Percentiles rank a stretch among this genome's conserved stretches.
Conservation (phyloP, 2,888 invertebrate genomes). For the Phorcus lineatus region DNA sequence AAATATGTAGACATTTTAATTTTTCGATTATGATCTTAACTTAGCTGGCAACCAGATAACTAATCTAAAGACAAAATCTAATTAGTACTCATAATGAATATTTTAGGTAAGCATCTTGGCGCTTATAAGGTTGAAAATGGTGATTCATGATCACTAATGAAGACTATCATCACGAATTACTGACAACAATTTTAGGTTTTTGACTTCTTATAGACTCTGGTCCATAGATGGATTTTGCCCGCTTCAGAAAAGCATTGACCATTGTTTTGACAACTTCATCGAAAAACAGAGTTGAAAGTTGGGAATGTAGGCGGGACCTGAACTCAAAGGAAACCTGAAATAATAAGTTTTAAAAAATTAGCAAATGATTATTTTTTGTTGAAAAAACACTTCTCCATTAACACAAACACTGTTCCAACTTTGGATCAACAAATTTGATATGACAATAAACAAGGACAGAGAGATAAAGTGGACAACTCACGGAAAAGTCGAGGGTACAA, state of each 20-base stretch:
- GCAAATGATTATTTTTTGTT: too few species aligned
- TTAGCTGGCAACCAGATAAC: too few species aligned
- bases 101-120: too few species aligned
- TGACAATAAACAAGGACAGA: too few species aligned
- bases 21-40: too few species aligned
- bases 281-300: slow-evolving; percentile 93
- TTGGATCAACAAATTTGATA: too few species aligned
- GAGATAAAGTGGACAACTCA: slow-evolving; percentile 57
- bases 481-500: slow-evolving; percentile 92
- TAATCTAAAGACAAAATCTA: too few species aligned
- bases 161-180: slow-evolving; percentile 53
- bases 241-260: slow-evolving; percentile 93
- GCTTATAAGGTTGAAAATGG: too few species aligned
- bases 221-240: slow-evolving; percentile 88
- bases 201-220: slow-evolving; percentile 70
- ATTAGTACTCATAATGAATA: too few species aligned
- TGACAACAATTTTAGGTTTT: slow-evolving; percentile 56
- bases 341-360: slow-evolving; percentile 1
- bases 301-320: slow-evolving; percentile 89
- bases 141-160: background rate
- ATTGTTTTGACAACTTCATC: slow-evolving; percentile 96
- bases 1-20: too few species aligned
- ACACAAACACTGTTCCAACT: too few species aligned
- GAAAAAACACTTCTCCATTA: too few species aligned
- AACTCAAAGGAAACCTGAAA: slow-evolving; percentile 86